Evolutionary conservation across 2,888 invertebrate species (phyloP).

Genomic region (Lasioglossum pauxillum): DNA sequence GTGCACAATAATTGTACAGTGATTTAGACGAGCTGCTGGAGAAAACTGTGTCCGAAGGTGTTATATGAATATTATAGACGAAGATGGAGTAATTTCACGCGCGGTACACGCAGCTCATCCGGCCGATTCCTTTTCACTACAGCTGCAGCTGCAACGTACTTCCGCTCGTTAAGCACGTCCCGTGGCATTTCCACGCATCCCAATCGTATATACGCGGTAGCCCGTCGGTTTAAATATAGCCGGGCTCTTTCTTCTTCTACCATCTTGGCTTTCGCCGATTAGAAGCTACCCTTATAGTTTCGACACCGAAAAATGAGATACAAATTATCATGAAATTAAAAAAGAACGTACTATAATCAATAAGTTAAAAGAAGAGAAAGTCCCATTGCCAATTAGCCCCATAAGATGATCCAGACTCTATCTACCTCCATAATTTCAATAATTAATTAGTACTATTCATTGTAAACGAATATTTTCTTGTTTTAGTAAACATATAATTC

Average conservation of each 20-base stretch:
- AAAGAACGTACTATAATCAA: no score
- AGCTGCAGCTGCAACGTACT: conserved; percentile 73
- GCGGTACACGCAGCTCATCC: neutral
- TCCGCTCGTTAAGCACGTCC: conserved; percentile 76
- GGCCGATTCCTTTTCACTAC: conserved; percentile 47
- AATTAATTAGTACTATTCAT: no score
- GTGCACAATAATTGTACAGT: neutral
- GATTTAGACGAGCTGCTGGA: neutral
- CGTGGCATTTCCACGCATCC: conserved; percentile 73
- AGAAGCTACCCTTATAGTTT: conserved; percentile 33
- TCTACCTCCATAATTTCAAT: no score
- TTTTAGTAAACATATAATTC: no score
- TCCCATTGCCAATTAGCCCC: neutral
- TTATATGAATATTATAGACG: neutral
- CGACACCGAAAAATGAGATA: conserved; percentile 32
- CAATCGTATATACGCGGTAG: conserved; percentile 61
- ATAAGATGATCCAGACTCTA: no score
- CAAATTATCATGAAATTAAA: neutral
- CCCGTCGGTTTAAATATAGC: conserved; percentile 72
- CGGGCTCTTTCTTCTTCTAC: conserved; percentile 49
- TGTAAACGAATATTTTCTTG: no score
- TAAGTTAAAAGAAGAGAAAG: neutral
- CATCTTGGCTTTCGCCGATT: conserved; percentile 45
- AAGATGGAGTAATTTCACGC: conserved; percentile 21
- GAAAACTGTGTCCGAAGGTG: neutral